These are phyloP conservation scores for Heliconius hortense DNA, from an alignment of 2,888 invertebrate genomes.

Conservation along the genomic window DNA sequence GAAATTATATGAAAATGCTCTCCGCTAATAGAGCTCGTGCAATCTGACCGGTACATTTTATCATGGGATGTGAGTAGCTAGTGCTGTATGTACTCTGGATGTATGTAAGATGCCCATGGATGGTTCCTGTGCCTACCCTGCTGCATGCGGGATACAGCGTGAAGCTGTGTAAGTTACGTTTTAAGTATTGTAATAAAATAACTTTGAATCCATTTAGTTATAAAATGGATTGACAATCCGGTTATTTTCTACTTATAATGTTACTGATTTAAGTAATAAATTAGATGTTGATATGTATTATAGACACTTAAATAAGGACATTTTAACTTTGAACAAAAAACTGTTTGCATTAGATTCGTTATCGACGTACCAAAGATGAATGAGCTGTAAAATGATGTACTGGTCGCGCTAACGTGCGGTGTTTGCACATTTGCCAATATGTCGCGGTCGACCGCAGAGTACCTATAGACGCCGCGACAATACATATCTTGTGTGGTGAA, in stretches of 20 bases:
- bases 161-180: no score
- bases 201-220: no score
- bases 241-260: background rate
- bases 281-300: background rate
- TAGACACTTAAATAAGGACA: background rate
- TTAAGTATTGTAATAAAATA: no score
- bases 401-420: background rate
- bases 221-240: no score
- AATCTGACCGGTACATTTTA: constrained; percentile 32
- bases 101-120: no score
- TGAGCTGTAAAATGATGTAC: background rate
- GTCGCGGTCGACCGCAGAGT: constrained; percentile 43
- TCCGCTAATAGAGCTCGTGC: constrained; percentile 33
- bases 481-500: constrained; percentile 49
- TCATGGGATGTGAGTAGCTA: constrained; percentile 22
- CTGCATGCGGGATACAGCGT: background rate
- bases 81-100: constrained; percentile 26
- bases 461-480: constrained; percentile 42
- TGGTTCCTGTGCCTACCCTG: background rate
- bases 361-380: constrained; percentile 33
- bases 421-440: constrained; percentile 21
- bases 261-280: background rate
- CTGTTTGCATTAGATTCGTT: no score
- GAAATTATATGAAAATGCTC: constrained; percentile 42
- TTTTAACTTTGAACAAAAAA: background rate